Conservation (phyloP, 2,113 vertebrate genomes). For the Spheniscus mendiculus region DNA sequence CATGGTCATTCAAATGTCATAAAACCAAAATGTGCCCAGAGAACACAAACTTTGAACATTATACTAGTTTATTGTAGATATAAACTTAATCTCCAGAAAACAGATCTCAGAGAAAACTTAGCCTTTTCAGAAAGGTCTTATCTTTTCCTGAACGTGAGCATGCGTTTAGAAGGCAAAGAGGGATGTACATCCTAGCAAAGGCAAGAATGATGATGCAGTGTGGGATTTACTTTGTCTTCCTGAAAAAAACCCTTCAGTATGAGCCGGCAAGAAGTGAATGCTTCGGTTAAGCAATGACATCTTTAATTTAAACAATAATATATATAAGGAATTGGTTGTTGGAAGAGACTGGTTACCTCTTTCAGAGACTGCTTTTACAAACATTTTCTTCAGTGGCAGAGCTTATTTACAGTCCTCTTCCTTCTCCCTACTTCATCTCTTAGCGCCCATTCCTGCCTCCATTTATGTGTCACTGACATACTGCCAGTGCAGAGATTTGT, state of each 20-base stretch:
- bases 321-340: no score
- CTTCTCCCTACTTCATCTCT: background rate
- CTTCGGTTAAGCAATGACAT: accelerated
- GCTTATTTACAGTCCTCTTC: background rate
- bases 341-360: background rate
- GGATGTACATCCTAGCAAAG: accelerated
- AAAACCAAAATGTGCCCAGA: background rate
- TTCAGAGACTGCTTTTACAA: background rate
- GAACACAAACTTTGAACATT: background rate
- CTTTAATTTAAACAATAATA: background rate
- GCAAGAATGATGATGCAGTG: background rate
- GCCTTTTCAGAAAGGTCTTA: background rate
- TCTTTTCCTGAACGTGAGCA: accelerated
- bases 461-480: accelerated
- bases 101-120: background rate
- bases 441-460: background rate
- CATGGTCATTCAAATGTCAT: background rate
- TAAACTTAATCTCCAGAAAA: background rate
- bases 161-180: background rate
- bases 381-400: background rate
- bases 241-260: background rate
- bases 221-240: background rate
- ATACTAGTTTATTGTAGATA: accelerated
- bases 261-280: background rate
- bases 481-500: background rate